Conservation (phyloP, 2,888 invertebrate species). For the Clanis bilineata region DNA sequence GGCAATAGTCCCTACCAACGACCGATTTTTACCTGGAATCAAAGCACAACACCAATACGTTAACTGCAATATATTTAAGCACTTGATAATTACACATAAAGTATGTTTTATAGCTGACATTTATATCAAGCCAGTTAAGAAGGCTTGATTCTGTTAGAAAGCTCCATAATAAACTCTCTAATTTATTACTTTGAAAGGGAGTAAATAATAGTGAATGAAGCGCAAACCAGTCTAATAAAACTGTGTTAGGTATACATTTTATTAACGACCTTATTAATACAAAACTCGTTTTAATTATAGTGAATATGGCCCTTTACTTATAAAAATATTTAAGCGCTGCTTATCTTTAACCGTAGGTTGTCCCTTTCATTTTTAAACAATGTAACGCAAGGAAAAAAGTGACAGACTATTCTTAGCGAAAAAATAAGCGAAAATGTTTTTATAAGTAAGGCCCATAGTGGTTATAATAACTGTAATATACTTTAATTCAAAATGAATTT, state of each 20-base stretch:
- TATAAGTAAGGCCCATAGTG: no score
- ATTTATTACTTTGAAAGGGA: conserved; percentile 4
- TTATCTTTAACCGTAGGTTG: no score
- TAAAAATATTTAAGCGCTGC: no score
- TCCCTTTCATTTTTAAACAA: no score
- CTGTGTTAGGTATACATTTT: neutral
- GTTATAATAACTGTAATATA: no score
- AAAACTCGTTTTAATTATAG: neutral
- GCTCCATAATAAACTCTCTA: conserved; percentile 5
- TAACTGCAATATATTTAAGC: neutral
- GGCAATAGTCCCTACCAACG: no score
- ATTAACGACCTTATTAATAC: neutral
- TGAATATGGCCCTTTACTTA: no score
- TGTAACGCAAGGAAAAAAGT: no score
- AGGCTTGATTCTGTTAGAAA: conserved; percentile 4
- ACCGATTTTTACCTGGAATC: neutral
- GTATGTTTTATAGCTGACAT: neutral
- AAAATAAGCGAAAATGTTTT: no score
- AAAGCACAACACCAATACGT: neutral
- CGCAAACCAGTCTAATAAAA: neutral
- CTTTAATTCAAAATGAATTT: no score
- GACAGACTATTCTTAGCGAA: no score
- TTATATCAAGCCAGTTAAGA: neutral
- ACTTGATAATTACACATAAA: neutral
- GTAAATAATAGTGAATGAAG: neutral